Conservation (phyloP, 2,888 invertebrate genomes). For the Octodonta nipae region DNA sequence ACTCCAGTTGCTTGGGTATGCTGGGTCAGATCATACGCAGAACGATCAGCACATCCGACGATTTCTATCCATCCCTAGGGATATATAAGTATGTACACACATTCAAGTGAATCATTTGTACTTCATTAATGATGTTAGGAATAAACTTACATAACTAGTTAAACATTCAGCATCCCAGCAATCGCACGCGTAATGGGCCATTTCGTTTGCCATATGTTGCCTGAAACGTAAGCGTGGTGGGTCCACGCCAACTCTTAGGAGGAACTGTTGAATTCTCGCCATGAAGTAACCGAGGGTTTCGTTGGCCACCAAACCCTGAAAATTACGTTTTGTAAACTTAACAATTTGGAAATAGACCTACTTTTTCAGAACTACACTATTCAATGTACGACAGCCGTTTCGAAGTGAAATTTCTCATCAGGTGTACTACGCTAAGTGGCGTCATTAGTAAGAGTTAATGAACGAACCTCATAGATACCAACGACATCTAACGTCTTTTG, state of each 20-base stretch:
- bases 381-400: too few relatives aligned
- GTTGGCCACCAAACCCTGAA: conserved; percentile 75
- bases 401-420: too few relatives aligned
- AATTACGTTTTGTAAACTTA: conserved; percentile 10
- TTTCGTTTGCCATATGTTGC: conserved; percentile 98
- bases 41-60: conserved; percentile 97
- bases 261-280: conserved; percentile 83
- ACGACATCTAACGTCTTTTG: too few relatives aligned
- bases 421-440: too few relatives aligned
- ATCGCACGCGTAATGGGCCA: conserved; percentile 99
- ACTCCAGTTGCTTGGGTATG: conserved; percentile 89
- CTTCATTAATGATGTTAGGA: too few relatives aligned
- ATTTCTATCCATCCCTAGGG: conserved; percentile 91
- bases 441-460: too few relatives aligned
- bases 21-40: conserved; percentile 91
- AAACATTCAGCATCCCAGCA: conserved; percentile 99
- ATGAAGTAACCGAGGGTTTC: conserved; percentile 96
- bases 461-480: too few relatives aligned
- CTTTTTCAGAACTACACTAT: too few relatives aligned
- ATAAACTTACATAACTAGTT: conserved; percentile 79
- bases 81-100: too few relatives aligned
- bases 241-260: conserved; percentile 79
- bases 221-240: conserved; percentile 78
- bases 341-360: too few relatives aligned
- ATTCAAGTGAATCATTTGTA: too few relatives aligned